Conservation (phyloP, 1,140 invertebrate genomes). For the Drosophila santomea region DNA sequence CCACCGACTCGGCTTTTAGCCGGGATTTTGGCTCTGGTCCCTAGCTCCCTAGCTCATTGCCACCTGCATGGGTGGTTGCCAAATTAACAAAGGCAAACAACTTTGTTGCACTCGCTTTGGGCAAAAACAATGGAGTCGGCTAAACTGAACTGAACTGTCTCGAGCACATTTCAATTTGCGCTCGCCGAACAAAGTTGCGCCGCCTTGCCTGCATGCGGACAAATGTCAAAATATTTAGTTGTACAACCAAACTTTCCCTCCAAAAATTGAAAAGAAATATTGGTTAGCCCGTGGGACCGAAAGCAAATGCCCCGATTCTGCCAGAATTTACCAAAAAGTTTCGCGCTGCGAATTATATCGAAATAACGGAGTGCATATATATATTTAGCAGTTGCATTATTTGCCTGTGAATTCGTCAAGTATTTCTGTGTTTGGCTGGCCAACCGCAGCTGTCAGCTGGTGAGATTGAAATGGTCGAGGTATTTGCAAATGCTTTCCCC, state of each 20-base stretch:
- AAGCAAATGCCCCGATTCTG: constrained; percentile 25
- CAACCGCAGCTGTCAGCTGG: constrained; percentile 67
- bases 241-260: constrained; percentile 63
- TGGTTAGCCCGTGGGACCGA: constrained; percentile 43
- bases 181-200: constrained; percentile 53
- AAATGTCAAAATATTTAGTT: constrained; percentile 83
- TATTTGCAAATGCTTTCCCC: constrained; percentile 29
- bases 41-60: constrained; percentile 28
- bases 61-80: constrained; percentile 59
- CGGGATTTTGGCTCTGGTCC: background rate
- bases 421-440: constrained; percentile 15
- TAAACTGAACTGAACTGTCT: constrained; percentile 72
- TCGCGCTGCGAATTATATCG: constrained; percentile 41
- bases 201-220: constrained; percentile 51
- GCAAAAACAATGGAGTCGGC: constrained; percentile 71
- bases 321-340: constrained; percentile 38
- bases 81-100: constrained; percentile 75
- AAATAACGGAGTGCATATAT: constrained; percentile 43
- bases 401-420: constrained; percentile 25
- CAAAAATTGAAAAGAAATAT: constrained; percentile 79
- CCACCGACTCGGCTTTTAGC: background rate
- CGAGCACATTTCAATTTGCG: constrained; percentile 79
- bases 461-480: constrained; percentile 53
- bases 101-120: constrained; percentile 53
- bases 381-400: constrained; percentile 35